phyloP scores from a whole-genome alignment of 2,113 vertebrate species.

The Bufo bufo region DNA sequence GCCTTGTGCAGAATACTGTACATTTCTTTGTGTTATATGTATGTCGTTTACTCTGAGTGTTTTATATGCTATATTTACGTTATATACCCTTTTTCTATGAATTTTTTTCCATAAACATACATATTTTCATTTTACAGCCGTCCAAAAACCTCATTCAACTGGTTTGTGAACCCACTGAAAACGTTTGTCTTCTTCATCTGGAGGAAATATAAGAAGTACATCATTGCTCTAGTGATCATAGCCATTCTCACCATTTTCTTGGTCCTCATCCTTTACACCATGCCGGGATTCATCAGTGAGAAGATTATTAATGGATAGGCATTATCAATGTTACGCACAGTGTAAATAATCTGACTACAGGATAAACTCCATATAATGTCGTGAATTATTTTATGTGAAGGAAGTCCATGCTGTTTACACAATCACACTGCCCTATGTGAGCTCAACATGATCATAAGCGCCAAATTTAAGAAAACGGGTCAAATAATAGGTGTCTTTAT shows the following conservation, averaged over 20 bases:
- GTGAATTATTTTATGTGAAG: neutral
- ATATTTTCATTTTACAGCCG: constrained; percentile 70
- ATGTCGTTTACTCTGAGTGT: no score
- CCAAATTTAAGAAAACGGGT: neutral
- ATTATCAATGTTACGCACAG: neutral
- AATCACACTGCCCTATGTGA: neutral
- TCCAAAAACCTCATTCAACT: constrained; percentile 89
- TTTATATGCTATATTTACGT: no score
- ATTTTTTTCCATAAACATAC: neutral
- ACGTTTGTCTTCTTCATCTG: constrained; percentile 92
- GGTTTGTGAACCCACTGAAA: constrained; percentile 93
- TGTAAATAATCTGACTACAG: neutral
- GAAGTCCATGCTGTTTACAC: neutral
- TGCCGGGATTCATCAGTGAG: constrained; percentile 85
- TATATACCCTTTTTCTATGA: neutral
- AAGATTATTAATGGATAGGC: constrained; percentile 81
- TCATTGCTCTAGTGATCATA: constrained; percentile 80
- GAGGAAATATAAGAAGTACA: constrained; percentile 87
- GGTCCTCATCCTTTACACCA: constrained; percentile 84
- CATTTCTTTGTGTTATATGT: no score
- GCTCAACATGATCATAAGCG: neutral
- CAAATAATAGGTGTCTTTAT: no score
- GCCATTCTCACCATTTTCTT: constrained; percentile 81
- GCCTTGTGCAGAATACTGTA: no score
- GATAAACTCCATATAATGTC: neutral